phyloP scores from a whole-genome alignment of 2,888 invertebrate genomes.

The Catocala sponsa region DNA sequence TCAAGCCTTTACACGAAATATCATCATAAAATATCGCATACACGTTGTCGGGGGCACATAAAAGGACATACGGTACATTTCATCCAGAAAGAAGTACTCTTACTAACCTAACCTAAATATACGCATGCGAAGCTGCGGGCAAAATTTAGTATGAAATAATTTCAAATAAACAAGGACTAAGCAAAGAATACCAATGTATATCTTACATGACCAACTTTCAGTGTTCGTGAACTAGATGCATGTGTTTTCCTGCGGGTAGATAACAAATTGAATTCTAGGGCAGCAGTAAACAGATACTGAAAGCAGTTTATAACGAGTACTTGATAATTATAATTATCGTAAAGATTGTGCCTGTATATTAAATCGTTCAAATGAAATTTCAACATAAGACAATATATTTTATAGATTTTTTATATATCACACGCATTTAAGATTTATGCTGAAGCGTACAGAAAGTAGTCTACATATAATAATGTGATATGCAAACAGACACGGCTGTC shows the following conservation, averaged over 20 bases:
- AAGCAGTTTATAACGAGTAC: neutral
- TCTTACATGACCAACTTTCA: conserved; percentile 13
- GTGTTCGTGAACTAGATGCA: conserved; percentile 47
- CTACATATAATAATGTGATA: conserved; percentile 4
- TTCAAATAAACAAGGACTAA: conserved; percentile 7
- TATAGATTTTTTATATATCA: neutral
- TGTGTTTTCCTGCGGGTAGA: conserved; percentile 16
- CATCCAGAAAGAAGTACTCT: no score
- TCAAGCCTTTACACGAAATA: no score
- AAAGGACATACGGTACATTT: no score
- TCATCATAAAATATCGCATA: no score
- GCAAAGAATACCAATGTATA: conserved; percentile 4
- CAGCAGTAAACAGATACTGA: conserved; percentile 2
- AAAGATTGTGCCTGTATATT: no score
- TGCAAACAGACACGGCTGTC: conserved; percentile 2
- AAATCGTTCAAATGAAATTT: neutral
- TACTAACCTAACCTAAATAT: no score
- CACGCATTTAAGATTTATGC: neutral
- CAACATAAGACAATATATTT: neutral
- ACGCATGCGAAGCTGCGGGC: no score
- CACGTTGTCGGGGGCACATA: no score
- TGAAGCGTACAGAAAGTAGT: neutral
- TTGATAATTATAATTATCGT: neutral
- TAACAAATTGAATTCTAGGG: conserved; percentile 14
- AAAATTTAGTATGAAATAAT: conserved; percentile 11